Base-by-base conservation (phyloP, 2,797 vertebrate genomes). In the Rhynchotus rufescens region DNA sequence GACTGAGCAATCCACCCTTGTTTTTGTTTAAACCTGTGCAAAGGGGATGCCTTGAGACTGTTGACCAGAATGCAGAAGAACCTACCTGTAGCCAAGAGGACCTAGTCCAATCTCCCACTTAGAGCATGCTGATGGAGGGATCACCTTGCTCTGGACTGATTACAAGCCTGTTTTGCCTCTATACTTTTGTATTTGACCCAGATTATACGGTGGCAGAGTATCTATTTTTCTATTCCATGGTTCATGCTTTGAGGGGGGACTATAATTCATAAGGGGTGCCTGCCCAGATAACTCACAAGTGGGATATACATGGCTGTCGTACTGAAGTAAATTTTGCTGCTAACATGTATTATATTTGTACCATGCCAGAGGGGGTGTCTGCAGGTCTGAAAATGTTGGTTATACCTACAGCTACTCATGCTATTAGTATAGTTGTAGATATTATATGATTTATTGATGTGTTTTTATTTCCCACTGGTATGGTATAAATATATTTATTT, bases 401-500 rank as follows among this genome's bases (percentile, higher is more conserved):
- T 97, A 96, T 97, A 98, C 95, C 96, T 54, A 95, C 40, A 71
- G 97, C 95, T 86, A 95, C 96, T 97, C 84, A 95, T 96, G 96
- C 96, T 98, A 98, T 98, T 98, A 98, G 96, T 96, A 95, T 86
- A 93, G 96, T 97, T 97, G 97, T 97, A 97, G 97, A 97, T 98
- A 97, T 95, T 89, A 83, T 77, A 86, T 98, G 98, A 98, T 98
- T 98, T 98, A 98, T 97, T 96, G 97, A 96, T 97, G 96, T 96
- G 96, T 97, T 98, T 98, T 97, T 97, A 98, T 98, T 98, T 98
- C 97, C 98, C 98, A 96, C 97, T 94, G 97, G 98, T 97, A 97
- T 68, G 96, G 97, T 97, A 97, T 98, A 98, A 98, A 98, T 97
- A 98, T 98, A 98, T 98, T 98, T 98, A 98, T 98, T 97, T 96